Conservation (phyloP, 2,797 vertebrate genomes). For the Poeciliopsis turneri region DNA sequence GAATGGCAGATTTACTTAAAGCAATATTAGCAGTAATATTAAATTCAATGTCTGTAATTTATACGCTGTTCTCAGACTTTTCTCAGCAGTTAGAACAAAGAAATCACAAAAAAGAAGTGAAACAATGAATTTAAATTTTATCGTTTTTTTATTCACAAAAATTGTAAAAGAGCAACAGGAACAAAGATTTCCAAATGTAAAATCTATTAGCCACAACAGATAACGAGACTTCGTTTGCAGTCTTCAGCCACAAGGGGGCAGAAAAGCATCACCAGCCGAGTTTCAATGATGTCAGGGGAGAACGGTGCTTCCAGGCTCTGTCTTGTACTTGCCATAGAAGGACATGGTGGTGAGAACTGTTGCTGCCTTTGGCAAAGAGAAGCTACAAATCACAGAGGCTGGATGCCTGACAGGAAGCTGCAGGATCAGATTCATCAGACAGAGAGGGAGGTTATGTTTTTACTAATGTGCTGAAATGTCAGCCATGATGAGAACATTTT, state of each 20-base stretch:
- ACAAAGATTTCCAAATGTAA: not conserved
- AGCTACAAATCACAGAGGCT: constrained; percentile 29
- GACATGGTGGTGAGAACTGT: constrained; percentile 41
- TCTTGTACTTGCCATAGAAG: constrained; percentile 58
- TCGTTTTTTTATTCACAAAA: not conserved
- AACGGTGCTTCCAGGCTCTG: constrained; percentile 37
- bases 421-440: constrained; percentile 32
- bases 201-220: not conserved
- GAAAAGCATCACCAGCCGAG: constrained; percentile 6
- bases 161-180: not conserved
- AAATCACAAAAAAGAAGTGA: not conserved
- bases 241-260: constrained; percentile 48
- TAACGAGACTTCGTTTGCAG: constrained; percentile 15
- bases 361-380: constrained; percentile 38
- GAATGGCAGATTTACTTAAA: not conserved
- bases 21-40: not conserved
- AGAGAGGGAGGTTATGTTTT: constrained; percentile 14
- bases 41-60: not conserved
- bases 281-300: constrained; percentile 8
- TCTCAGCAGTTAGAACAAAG: not conserved
- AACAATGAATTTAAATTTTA: not conserved
- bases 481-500: not conserved
- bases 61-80: not conserved
- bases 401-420: constrained; percentile 16
- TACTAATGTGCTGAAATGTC: constrained; percentile 5